Base-by-base conservation (phyloP, 2,888 invertebrate species). In the Diogma glabrata region DNA sequence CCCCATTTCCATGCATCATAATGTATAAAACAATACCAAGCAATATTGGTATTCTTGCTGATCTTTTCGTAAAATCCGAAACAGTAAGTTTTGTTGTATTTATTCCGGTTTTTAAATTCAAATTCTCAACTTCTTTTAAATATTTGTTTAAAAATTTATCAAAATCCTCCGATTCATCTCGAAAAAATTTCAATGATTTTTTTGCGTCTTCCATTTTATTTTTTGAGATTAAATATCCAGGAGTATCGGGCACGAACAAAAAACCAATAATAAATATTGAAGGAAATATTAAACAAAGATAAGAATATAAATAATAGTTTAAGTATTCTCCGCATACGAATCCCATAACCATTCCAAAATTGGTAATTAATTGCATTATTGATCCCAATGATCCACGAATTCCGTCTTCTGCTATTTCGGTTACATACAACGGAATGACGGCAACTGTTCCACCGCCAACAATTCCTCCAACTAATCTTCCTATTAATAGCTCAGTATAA, bases 1-100 rank as follows among this genome's bases (percentile, higher is more conserved):
- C 64, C 16, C 69, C 69, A 50, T 64, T 64, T 16, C 62, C 56
- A 52, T 69, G 67, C 56, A 67, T 67, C 12, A 66, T 50, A 1
- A 58, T 53, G 57, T 68, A 56, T 12, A 70, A 55, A 1, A 58
- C 63, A 5, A 66, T 51, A 3, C 67, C 65, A 47, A 69, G 64
- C 2, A 62, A 14, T 16, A 64, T 59, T 0, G 65, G 65, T 33
- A 64, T 67, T 0, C 60, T 55, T 0, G 64, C 63, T 10, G 57
- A 58, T 9, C 51, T 56, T 45, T 61, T 61, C 19, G 58, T 46
- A 10, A 46, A 46, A 46, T 46, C 46, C 14, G 6, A 7, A 2
- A 22, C 7, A 3, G n/a, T 22, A 9, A 46, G 14, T 23, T 46
- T 24, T n/a, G 46, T 23, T 23, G n/a, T 16, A 23, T 46, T 46